These are phyloP conservation scores for Pseudomyrmex concolor DNA, from an alignment of 1,140 invertebrate species.

Conservation along the genomic window DNA sequence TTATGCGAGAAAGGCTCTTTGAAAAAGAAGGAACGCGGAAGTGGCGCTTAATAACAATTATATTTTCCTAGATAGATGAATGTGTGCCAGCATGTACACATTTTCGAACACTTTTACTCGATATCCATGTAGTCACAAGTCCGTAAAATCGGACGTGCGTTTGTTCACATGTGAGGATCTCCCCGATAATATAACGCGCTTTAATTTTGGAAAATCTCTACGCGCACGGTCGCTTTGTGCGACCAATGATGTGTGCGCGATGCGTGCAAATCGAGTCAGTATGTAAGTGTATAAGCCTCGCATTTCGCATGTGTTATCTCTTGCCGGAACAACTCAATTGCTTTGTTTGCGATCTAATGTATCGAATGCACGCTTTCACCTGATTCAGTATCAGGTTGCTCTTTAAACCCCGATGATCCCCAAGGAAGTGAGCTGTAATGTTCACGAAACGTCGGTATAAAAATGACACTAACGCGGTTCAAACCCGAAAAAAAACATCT, in stretches of 20 bases:
- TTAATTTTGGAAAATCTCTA: conserved; percentile 59
- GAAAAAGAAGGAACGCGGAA: conserved; percentile 47
- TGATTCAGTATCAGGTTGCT: too few species aligned
- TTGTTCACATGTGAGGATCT: conserved; percentile 22
- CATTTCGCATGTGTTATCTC: conserved; percentile 33
- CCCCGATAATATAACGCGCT: conserved; percentile 43
- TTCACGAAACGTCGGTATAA: too few species aligned
- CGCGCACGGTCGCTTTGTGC: conserved; percentile 21
- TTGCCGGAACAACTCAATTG: not conserved
- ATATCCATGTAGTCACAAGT: not conserved
- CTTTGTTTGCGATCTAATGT: conserved; percentile 53
- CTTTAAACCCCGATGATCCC: too few species aligned
- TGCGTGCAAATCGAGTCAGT: not conserved
- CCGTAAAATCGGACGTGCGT: conserved; percentile 39
- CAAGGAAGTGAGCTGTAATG: too few species aligned
- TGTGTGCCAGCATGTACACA: conserved; percentile 24
- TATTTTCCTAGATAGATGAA: conserved; percentile 35
- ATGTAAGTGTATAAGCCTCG: conserved; percentile 32
- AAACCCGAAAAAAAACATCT: too few species aligned
- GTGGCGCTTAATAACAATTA: not conserved
- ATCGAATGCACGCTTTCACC: conserved; percentile 37
- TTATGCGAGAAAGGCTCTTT: not conserved
- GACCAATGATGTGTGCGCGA: conserved; percentile 34
- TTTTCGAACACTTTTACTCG: conserved; percentile 49
- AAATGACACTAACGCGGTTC: too few species aligned